phyloP scores from a whole-genome alignment of 2,888 invertebrate species.

The Macaria liturata region DNA sequence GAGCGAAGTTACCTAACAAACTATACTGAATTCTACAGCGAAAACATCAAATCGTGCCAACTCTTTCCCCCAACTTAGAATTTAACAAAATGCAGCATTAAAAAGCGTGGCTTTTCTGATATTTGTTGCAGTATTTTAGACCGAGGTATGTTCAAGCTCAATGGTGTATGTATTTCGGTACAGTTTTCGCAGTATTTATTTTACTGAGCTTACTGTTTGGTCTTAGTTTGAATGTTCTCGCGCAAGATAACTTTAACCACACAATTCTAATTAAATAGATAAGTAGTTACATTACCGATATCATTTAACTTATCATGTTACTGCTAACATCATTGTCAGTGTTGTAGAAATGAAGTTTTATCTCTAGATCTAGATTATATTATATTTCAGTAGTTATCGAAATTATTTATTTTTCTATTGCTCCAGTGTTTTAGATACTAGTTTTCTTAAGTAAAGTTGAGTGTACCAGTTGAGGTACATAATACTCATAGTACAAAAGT shows the following conservation, averaged over 20 bases:
- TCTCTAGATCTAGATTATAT: neutral
- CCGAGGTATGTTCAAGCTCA: no score
- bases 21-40: slow-evolving; percentile 68
- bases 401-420: neutral
- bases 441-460: neutral
- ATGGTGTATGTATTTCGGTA: no score
- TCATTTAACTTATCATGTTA: no score
- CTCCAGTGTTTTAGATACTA: neutral
- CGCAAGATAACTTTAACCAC: no score
- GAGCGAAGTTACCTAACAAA: slow-evolving; percentile 55
- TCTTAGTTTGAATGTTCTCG: no score
- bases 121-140: no score
- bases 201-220: no score
- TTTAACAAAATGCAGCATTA: slow-evolving; percentile 1
- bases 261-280: no score
- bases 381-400: neutral
- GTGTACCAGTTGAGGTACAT: slow-evolving; percentile 21
- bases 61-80: slow-evolving; percentile 59
- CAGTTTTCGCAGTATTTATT: no score
- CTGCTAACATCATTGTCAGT: no score
- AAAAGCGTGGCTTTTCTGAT: slow-evolving; percentile 7
- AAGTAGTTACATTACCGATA: no score
- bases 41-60: slow-evolving; percentile 76
- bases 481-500: slow-evolving; percentile 69
- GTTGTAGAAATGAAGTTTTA: no score